A percentile compares a stretch with the other conserved stretches of the same genome.
Evolutionary conservation across 2,113 vertebrate genomes (phyloP).

Genomic region (Emydocephalus ijimae): DNA sequence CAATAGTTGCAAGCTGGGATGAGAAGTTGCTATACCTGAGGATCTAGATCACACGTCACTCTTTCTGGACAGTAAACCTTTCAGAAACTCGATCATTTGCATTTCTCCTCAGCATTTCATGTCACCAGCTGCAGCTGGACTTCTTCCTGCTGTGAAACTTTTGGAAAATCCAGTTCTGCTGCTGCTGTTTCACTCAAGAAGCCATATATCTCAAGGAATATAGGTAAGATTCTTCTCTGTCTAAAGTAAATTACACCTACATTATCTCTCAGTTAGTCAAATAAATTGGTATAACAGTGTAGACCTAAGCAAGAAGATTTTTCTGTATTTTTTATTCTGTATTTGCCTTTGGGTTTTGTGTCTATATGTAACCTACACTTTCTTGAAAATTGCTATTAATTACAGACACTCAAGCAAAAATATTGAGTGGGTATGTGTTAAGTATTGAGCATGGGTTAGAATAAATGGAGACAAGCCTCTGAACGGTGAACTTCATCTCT

Average conservation of each 20-base stretch:
- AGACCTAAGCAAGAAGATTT: background rate
- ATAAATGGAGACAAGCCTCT: too few species aligned
- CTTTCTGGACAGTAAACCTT: background rate
- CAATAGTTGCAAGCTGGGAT: background rate
- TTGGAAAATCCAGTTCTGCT: background rate
- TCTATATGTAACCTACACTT: background rate
- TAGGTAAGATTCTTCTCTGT: constrained; percentile 35
- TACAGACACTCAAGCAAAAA: background rate
- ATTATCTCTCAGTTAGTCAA: background rate
- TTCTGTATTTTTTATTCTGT: background rate
- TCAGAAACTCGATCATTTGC: background rate
- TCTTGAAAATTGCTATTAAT: background rate
- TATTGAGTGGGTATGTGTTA: background rate
- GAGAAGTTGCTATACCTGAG: background rate
- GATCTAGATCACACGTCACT: background rate
- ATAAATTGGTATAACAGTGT: background rate
- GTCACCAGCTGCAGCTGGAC: constrained; percentile 14
- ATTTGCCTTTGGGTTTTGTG: background rate
- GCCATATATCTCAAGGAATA: constrained; percentile 12
- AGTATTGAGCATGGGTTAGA: too few species aligned
- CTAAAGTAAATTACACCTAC: background rate
- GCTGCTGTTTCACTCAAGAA: background rate
- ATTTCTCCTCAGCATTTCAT: constrained; percentile 3
- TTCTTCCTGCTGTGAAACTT: background rate
- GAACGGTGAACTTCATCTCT: too few species aligned